Evolutionary conservation across 2,888 invertebrate genomes (phyloP).

Genomic region (Hirtodrosophila cameraria): DNA sequence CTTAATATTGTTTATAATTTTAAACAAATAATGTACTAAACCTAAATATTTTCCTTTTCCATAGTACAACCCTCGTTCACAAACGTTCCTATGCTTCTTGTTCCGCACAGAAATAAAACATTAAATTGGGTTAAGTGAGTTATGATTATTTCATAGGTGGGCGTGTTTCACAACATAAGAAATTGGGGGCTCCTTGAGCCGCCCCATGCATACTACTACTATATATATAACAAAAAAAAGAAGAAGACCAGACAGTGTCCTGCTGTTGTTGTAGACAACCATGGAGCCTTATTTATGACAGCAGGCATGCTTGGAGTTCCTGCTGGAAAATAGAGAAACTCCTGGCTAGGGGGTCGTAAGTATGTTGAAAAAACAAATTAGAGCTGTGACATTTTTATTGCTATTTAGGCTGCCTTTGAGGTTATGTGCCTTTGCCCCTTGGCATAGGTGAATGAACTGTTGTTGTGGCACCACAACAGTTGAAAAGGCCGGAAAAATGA

Average conservation of each 20-base stretch:
- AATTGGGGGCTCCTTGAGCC: too few species aligned
- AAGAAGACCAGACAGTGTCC: not conserved
- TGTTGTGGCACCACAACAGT: not conserved
- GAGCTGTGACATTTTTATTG: conserved; percentile 73
- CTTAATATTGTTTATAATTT: too few species aligned
- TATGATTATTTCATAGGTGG: conserved; percentile 60
- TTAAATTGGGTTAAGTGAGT: conserved; percentile 71
- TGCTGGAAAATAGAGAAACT: not conserved
- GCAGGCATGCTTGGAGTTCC: conserved; percentile 20
- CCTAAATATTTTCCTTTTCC: too few species aligned
- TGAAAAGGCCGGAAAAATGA: not conserved
- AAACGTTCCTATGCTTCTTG: conserved; percentile 9
- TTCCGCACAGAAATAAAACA: conserved; percentile 23
- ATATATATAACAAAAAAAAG: not conserved
- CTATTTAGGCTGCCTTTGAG: conserved; percentile 42
- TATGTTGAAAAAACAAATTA: conserved; percentile 62
- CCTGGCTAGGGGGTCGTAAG: not conserved
- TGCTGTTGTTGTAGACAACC: conserved; percentile 25
- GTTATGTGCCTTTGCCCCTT: conserved; percentile 11
- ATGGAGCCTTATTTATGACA: conserved; percentile 46
- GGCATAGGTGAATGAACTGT: conserved; percentile 60
- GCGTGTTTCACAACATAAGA: conserved; percentile 7
- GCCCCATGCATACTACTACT: too few species aligned
- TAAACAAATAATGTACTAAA: too few species aligned
- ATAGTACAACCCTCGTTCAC: conserved; percentile 9